Base-by-base conservation (phyloP, 2,113 vertebrate species). In the Zosterops hypoxanthus region DNA sequence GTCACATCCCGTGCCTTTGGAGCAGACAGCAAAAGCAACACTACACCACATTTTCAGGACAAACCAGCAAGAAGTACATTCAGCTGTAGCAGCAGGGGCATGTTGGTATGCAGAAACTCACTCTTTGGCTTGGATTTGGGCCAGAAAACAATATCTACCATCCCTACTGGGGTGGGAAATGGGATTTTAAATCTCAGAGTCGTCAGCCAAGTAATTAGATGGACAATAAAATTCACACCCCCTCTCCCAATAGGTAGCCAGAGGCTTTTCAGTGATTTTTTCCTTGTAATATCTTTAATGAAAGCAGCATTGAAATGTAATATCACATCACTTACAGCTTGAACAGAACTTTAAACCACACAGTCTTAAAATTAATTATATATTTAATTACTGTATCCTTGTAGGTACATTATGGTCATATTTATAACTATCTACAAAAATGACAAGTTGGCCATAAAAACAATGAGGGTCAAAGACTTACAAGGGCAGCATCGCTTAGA, bases 201-300 rank as follows among this genome's bases (percentile, higher is more conserved):
- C 82, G 85, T 90, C 75, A 93, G 88, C 75, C 92, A 87, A 87
- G 69, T 87, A 91, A 96, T 85, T 91, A 92, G 81, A 87, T 47
- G 78, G 61, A 85, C 87, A 93, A 94, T 76, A 91, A 90, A 79
- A 90, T 90, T 76, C 65, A 87, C 53, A 60, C 13, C 24, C 25
- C 20, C 42, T 69, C 73, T 71, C 77, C 39, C 73, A 50, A 19
- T 5, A 56, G 57, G 56, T 26, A 91, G 57, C 53, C 46, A 53
- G 72, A 41, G 41, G 57, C 47, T 96, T 92, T 90, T 76, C 57
- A 49, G 22, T 36, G 61, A 15, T 52, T 69, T 90, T 83, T 82
- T 81, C 6, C 66, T 87, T 56, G 15, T 44, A 68, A 41, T 52
- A 28, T 68, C 42, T 90, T 72, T 82, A 65, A 72, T 41, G 41